Evolutionary conservation across 37 sponge, comb jelly and placozoan species (phyloP).

Genomic region (Trichoplax adhaerens): DNA sequence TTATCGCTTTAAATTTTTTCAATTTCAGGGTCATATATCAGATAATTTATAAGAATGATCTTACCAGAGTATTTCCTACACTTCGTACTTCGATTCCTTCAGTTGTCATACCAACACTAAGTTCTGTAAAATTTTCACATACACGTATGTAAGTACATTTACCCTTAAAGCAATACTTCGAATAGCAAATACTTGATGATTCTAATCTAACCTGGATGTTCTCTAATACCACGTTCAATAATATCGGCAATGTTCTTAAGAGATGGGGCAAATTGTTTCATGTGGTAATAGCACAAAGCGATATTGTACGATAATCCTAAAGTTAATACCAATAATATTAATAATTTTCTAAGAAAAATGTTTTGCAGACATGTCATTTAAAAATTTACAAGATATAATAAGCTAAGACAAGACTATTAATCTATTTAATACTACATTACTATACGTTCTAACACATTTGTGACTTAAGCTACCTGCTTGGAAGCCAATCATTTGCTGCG

Average conservation of each 20-base stretch:
- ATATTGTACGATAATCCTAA: constrained; percentile 59
- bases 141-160: no score
- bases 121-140: constrained; percentile 28
- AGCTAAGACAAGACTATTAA: neutral
- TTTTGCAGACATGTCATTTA: neutral
- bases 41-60: neutral
- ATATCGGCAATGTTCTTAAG: constrained; percentile 90
- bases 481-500: constrained; percentile 63
- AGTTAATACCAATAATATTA: neutral
- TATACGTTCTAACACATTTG: no score
- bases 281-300: constrained; percentile 81
- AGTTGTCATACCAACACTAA: constrained; percentile 86
- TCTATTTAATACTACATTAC: constrained; percentile 11
- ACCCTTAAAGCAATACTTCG: no score
- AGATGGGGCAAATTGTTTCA: constrained; percentile 67
- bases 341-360: neutral
- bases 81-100: constrained; percentile 88
- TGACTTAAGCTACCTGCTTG: constrained; percentile 24
- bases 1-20: neutral
- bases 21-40: constrained; percentile 2
- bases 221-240: constrained; percentile 82
- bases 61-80: constrained; percentile 80
- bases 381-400: neutral
- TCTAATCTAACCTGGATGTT: constrained; percentile 46
- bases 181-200: no score